Base-by-base conservation (phyloP, 2,888 invertebrate species). In the Camptogramma bilineatum region DNA sequence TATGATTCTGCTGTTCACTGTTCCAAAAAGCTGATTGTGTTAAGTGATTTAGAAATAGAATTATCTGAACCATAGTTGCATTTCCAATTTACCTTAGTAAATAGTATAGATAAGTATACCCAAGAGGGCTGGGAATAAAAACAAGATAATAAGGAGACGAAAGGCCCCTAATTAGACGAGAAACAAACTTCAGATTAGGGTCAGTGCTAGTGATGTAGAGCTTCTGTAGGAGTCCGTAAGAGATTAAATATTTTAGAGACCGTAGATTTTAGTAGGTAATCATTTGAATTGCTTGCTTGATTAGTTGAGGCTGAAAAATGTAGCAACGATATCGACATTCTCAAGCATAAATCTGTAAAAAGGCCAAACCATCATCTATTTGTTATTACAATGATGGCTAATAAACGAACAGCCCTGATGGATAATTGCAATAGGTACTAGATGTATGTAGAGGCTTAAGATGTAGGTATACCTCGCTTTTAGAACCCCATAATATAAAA, bases 111-210 rank as follows among this genome's bases (percentile, higher is more conserved):
- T 82, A 76, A 78, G 71, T 73, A 77, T 66, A 62, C 80, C 75
- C 78, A 53, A 53, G 76, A 76, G 78, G 71, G 69, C 55, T 66
- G 66, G 52, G 70, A 80, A 84, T 83, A 83, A 85, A 86, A 86
- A 86, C 81, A 80, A 74, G 78, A 65, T 64, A 64, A 81, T 79
- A 83, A 82, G 76, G 73, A 81, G 79, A 76, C 77, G 79, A 64
- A 81, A 78, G 76, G 70, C 78, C 65, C 76, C 81, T 88, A 88
- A 90, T 89, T 88, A 88, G 82, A 86, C 79, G 82, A 84, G 80
- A 82, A 86, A 85, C 86, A 87, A 88, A 84, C 84, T 77, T 73
- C 73, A 78, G 78, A 85, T 86, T 84, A 85, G 81, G 86, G 85
- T 83, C 86, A 81, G 60, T 44, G 28, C 7, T 52, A 60, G 52